Evolutionary conservation across 2,888 invertebrate genomes (phyloP).

Genomic region (Conomelus anceps): DNA sequence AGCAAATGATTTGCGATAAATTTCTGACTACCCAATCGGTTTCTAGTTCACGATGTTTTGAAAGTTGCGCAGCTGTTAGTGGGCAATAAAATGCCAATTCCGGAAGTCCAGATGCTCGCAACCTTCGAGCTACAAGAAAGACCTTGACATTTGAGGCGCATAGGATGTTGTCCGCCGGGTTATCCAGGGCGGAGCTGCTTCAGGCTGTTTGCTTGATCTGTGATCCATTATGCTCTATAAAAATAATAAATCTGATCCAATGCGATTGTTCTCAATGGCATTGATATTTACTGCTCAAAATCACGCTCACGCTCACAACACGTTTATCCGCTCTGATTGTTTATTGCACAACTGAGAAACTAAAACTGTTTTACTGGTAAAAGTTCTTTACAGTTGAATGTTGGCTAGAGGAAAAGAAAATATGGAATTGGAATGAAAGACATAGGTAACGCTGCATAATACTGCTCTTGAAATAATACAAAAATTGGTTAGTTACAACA

Average conservation of each 20-base stretch:
- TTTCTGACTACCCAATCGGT: background rate
- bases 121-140: no score
- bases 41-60: background rate
- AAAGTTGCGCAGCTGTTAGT: background rate
- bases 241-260: background rate
- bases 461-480: no score
- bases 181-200: background rate
- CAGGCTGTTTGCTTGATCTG: background rate
- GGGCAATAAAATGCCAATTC: background rate
- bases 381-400: background rate
- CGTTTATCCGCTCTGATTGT: background rate
- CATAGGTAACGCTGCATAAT: background rate
- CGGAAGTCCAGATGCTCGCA: background rate
- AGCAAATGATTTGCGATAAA: background rate
- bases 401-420: background rate
- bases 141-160: background rate
- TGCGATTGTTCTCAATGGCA: background rate
- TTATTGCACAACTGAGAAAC: background rate
- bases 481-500: no score
- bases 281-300: background rate
- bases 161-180: background rate
- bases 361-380: background rate
- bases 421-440: background rate
- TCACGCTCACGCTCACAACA: background rate
- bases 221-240: background rate